These are phyloP conservation scores for Asarcornis scutulata DNA, from an alignment of 2,113 vertebrate species.

Conservation along the genomic window DNA sequence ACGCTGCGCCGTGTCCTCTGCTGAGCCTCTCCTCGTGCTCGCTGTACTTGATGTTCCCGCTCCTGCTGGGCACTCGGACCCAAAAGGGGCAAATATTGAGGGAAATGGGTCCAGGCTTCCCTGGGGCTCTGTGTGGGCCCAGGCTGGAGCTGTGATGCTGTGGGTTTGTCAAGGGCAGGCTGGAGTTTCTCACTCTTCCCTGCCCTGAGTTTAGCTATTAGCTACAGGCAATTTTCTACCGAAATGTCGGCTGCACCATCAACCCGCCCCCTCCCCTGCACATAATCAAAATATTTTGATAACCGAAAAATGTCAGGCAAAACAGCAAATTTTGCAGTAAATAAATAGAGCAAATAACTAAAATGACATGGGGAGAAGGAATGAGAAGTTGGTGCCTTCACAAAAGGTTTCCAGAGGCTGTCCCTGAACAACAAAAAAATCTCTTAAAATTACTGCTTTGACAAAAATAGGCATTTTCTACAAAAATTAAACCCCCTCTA, in stretches of 20 bases:
- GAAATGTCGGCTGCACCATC: not conserved
- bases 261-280: not conserved
- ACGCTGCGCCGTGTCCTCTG: not conserved
- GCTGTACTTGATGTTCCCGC: not conserved
- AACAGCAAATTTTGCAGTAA: conserved; percentile 40
- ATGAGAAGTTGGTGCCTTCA: not conserved
- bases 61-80: not conserved
- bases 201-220: not conserved
- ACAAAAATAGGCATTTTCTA: not conserved
- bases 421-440: not conserved
- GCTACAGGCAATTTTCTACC: not conserved
- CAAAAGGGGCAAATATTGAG: not conserved
- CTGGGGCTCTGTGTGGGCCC: rapidly evolving
- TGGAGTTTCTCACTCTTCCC: conserved; percentile 15
- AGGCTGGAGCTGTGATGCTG: not conserved
- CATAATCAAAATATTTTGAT: conserved; percentile 63
- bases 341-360: conserved; percentile 39
- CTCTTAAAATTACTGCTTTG: not conserved
- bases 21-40: rapidly evolving
- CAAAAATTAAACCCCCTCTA: not conserved
- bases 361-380: not conserved
- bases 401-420: not conserved
- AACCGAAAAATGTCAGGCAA: conserved; percentile 38
- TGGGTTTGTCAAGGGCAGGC: not conserved
- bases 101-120: not conserved